These are phyloP conservation scores for Chymomyza costata DNA, from an alignment of 1,140 invertebrate species.

Conservation along the genomic window DNA sequence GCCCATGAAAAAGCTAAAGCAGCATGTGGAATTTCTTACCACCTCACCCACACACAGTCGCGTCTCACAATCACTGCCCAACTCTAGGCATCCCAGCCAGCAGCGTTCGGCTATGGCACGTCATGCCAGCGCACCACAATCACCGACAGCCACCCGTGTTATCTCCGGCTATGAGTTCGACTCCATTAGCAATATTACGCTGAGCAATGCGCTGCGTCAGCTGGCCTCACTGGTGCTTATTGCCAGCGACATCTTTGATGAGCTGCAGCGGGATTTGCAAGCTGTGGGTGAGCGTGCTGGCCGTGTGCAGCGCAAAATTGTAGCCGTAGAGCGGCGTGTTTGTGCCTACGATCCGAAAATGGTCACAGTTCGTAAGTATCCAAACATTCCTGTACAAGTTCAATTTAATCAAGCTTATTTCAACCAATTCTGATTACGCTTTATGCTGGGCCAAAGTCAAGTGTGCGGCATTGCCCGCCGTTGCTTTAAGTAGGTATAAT, in stretches of 20 bases:
- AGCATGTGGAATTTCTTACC: conserved; percentile 62
- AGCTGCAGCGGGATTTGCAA: conserved; percentile 82
- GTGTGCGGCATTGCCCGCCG: conserved; percentile 24
- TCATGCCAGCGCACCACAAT: conserved; percentile 48
- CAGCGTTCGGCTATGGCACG: conserved; percentile 33
- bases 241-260: conserved; percentile 86
- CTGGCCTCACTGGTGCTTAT: conserved; percentile 85
- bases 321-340: conserved; percentile 79
- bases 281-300: conserved; percentile 81
- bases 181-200: conserved; percentile 85
- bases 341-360: conserved; percentile 84
- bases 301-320: conserved; percentile 80
- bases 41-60: conserved; percentile 41
- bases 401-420: no score
- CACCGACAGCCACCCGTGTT: conserved; percentile 50
- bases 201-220: conserved; percentile 85
- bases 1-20: conserved; percentile 67
- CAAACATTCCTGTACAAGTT: no score
- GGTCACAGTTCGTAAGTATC: conserved; percentile 88
- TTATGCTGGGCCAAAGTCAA: conserved; percentile 54
- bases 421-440: no score
- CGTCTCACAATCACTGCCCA: conserved; percentile 55
- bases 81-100: conserved; percentile 55
- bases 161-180: conserved; percentile 82
- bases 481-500: conserved; percentile 35